Evolutionary conservation across 2,113 vertebrate species (phyloP).

Genomic region (Coracopsis vasa): DNA sequence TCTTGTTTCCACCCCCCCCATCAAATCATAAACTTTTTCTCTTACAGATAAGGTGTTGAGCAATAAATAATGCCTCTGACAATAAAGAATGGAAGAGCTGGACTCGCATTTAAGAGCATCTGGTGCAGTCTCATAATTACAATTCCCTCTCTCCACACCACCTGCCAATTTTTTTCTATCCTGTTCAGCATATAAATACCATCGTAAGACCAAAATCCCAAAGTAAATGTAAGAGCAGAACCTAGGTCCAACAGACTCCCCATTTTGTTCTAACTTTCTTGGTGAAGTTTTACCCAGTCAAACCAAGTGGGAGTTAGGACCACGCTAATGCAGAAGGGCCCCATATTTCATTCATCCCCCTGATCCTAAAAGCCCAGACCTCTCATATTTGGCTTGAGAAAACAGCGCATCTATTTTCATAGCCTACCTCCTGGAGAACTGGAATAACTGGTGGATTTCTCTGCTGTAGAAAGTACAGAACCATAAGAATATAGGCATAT

Average conservation of each 20-base stretch:
- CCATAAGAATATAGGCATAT: constrained; percentile 99
- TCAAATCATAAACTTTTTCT: background rate
- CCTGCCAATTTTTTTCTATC: background rate
- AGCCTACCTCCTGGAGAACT: constrained; percentile 91
- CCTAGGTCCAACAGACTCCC: background rate
- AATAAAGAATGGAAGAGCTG: background rate
- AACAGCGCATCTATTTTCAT: background rate
- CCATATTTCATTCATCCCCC: background rate
- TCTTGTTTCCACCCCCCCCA: background rate
- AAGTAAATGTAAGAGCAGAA: background rate
- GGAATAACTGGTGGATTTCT: constrained; percentile 95
- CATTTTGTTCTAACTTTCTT: background rate
- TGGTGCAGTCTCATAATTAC: background rate
- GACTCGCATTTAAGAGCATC: background rate
- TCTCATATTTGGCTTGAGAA: background rate
- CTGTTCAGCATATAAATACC: background rate
- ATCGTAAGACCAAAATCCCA: background rate
- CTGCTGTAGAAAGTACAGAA: constrained; percentile 98
- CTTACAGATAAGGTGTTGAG: background rate
- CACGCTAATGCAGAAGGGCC: background rate
- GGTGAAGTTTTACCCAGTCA: background rate
- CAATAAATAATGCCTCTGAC: background rate
- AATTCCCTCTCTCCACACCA: background rate
- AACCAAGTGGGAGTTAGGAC: background rate
- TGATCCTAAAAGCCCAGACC: background rate